These are phyloP conservation scores for Drosophila novamexicana DNA, from an alignment of 1,140 invertebrate genomes.

Conservation along the genomic window DNA sequence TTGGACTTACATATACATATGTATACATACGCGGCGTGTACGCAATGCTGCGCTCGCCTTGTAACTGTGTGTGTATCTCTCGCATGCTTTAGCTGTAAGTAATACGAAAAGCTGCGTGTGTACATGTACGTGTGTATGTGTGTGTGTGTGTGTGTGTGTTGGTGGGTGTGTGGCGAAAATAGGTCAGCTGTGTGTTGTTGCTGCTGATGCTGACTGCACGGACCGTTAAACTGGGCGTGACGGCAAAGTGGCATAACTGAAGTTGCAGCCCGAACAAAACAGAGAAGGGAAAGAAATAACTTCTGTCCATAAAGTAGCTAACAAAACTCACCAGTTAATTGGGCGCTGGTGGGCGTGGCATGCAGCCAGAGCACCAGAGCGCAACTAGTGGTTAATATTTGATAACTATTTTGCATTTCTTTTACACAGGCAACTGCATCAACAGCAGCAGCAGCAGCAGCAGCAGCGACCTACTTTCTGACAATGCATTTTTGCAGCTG, in stretches of 20 bases:
- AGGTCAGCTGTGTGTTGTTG: constrained; percentile 61
- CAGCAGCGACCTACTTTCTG: constrained; percentile 69
- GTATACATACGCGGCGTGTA: constrained; percentile 38
- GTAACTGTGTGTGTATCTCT: constrained; percentile 26
- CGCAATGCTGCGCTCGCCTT: constrained; percentile 25
- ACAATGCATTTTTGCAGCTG: constrained; percentile 67
- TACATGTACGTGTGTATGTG: constrained; percentile 39
- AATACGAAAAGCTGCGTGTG: constrained; percentile 67
- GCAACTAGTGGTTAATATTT: constrained; percentile 81
- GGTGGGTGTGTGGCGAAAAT: constrained; percentile 48
- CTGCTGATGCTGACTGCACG: constrained; percentile 31
- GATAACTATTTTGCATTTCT: constrained; percentile 61
- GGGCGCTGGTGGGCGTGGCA: constrained; percentile 62
- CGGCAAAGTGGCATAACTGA: constrained; percentile 71
- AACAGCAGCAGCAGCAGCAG: constrained; percentile 21
- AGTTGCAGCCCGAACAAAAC: constrained; percentile 59
- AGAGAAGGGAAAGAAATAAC: constrained; percentile 1
- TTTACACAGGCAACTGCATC: constrained; percentile 19
- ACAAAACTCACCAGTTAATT: constrained; percentile 59
- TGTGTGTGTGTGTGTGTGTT: constrained; percentile 45
- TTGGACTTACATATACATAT: constrained; percentile 11
- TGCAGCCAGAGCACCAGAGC: constrained; percentile 23
- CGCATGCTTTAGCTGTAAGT: constrained; percentile 62
- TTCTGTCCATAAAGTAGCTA: constrained; percentile 43
- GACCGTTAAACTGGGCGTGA: constrained; percentile 76